A percentile compares a stretch with the other conserved stretches of the same genome.
These are phyloP conservation scores for Poeciliopsis paucimaculata DNA, from an alignment of 2,797 vertebrate species.

Conservation along the genomic window DNA sequence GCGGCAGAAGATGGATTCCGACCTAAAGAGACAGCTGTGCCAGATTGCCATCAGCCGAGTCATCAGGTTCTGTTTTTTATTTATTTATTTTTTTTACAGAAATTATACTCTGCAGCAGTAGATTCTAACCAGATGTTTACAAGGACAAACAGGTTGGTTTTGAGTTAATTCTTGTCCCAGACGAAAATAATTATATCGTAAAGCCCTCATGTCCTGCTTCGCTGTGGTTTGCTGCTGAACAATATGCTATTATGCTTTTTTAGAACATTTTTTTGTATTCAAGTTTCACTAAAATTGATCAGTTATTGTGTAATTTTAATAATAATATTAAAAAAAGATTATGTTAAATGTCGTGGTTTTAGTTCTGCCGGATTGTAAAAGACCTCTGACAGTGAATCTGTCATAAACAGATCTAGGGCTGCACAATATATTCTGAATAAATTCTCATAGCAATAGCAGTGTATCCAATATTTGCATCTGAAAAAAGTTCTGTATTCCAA, in stretches of 20 bases:
- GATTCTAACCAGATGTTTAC: conserved; percentile 5
- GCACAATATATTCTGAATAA: neutral
- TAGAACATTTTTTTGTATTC: neutral
- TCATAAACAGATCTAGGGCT: neutral
- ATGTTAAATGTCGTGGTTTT: neutral
- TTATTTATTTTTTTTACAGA: neutral
- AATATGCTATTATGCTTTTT: neutral
- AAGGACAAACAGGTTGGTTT: neutral
- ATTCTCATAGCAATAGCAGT: neutral
- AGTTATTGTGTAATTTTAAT: neutral
- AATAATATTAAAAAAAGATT: neutral
- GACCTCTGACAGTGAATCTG: neutral
- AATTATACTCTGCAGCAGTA: conserved; percentile 18
- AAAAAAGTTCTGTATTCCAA: neutral
- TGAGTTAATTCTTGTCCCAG: conserved; percentile 3
- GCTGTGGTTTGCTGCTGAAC: neutral
- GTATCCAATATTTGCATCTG: too few species aligned
- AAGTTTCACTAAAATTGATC: neutral
- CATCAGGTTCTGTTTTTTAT: conserved; percentile 13
- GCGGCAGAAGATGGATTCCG: conserved; percentile 29
- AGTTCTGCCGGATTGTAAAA: neutral
- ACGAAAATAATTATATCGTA: neutral
- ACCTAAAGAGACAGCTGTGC: conserved; percentile 5
- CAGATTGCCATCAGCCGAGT: conserved; percentile 7
- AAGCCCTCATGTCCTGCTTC: neutral